phyloP scores from a whole-genome alignment of 2,113 vertebrate species.

The Mesoclemmys tuberculata region DNA sequence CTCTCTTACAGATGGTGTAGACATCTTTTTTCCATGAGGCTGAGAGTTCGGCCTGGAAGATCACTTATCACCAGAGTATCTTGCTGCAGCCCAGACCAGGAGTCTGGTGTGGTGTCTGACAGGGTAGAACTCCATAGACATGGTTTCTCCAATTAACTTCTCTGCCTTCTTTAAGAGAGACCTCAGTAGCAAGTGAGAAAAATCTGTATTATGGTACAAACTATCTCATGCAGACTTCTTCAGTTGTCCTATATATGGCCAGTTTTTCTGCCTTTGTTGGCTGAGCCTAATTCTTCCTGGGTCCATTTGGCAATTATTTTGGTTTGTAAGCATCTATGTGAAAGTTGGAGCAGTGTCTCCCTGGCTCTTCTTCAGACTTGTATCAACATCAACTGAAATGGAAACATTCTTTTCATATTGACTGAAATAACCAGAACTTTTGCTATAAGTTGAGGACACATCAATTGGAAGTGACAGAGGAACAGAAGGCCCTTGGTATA shows the following conservation, averaged over 20 bases:
- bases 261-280: neutral
- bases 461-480: too few species aligned
- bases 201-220: neutral
- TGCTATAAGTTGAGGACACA: too few species aligned
- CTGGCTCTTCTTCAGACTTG: neutral
- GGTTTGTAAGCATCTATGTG: too few species aligned
- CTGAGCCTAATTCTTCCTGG: neutral
- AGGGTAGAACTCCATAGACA: neutral
- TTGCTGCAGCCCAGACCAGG: neutral
- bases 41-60: too few species aligned
- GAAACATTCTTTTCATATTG: neutral
- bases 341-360: too few species aligned
- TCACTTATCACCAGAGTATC: too few species aligned
- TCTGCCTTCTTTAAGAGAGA: neutral
- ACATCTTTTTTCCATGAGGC: too few species aligned
- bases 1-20: too few species aligned
- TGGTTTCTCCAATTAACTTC: neutral
- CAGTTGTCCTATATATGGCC: accelerated
- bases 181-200: neutral
- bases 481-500: too few species aligned
- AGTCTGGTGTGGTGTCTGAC: neutral
- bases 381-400: neutral
- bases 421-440: neutral
- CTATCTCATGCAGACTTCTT: neutral
- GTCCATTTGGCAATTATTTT: neutral